Evolutionary conservation across 2,888 invertebrate genomes (phyloP), one percentile per base, ranked within the genome.

Genomic region (Eupithecia insigniata): DNA sequence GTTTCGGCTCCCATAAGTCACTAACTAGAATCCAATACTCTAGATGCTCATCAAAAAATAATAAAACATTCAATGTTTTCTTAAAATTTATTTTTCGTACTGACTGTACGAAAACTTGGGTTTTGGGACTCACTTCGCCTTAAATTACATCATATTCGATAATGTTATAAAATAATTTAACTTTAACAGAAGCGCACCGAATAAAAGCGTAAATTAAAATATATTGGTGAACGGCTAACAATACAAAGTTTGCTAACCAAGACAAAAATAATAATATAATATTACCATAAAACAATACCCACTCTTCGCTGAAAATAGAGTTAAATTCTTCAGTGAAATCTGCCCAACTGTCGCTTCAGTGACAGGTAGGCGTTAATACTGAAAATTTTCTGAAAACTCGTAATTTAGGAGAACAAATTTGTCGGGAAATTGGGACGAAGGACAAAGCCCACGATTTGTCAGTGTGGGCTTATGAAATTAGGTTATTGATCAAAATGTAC

Each of bases 401-500:
- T 69, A 69, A 74, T 71, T 71, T 66, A 68, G 68, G 36, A 69
- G 39, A 71, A 39, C 64, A 71, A 71, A 66, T 72, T 68, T 46
- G 69, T 18, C 36, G 60, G 66, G 66, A 73, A 74, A 71, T 74
- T 30, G 71, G 61, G 69, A 67, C 30, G 14, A 7, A 60, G 60
- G 36, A 32, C 69, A 71, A 74, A 64, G 75, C 72, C 75, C 70
- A 36, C 76, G 68, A 77, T 78, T 80, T 78, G 73, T 79, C 79
- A 79, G 66, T 68, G 78, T 66, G 65, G 77, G 77, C 74, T 79
- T 79, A 80, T 71, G 75, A 79, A 80, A 80, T 80, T 76, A 77
- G 76, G 76, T 76, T 75, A 80, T 80, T 77, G 77, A 77, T 76
- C 76, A 74, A 71, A 75, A 71, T 74, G 30, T 74, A 64, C 66